Evolutionary conservation across 1,140 invertebrate genomes (phyloP).

Genomic region (Metaphire vulgaris): DNA sequence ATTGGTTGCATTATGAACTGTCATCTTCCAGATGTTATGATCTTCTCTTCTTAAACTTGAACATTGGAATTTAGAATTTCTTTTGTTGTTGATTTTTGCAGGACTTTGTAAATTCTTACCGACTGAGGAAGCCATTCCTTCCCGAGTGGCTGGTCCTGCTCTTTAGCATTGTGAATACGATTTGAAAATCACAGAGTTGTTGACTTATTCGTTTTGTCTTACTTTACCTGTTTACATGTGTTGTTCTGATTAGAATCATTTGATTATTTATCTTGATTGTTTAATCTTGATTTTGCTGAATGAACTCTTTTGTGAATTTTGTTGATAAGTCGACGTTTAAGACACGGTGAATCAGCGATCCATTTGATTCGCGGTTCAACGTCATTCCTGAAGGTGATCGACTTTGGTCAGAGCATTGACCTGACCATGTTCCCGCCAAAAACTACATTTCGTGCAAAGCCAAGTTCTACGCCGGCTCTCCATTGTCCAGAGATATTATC

Average conservation of each 20-base stretch:
- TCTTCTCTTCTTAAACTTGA: too few species aligned
- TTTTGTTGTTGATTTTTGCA: conserved; percentile 28
- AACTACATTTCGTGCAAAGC: conserved; percentile 70
- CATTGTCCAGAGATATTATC: conserved; percentile 81
- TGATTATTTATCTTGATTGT: too few species aligned
- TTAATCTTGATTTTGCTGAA: too few species aligned
- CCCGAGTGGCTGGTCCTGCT: conserved; percentile 65
- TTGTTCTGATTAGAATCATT: too few species aligned
- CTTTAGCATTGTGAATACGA: conserved; percentile 43
- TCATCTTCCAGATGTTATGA: too few species aligned
- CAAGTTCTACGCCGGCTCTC: conserved; percentile 68
- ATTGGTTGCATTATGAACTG: too few species aligned
- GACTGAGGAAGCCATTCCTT: conserved; percentile 31
- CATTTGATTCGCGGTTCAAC: conserved; percentile 33
- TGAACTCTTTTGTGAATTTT: too few species aligned
- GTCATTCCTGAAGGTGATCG: conserved; percentile 67
- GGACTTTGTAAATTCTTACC: conserved; percentile 46
- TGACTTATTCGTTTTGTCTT: too few species aligned
- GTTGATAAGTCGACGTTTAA: conserved; percentile 6
- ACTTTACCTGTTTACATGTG: too few species aligned
- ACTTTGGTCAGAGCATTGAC: conserved; percentile 81
- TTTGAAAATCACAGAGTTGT: too few species aligned
- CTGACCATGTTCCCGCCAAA: conserved; percentile 72
- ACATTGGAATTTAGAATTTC: too few species aligned
- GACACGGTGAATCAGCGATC: not conserved